Evolutionary conservation across 2,888 invertebrate genomes (phyloP), one percentile per base, ranked within the genome.

Genomic region (Psylliodes chrysocephalus): DNA sequence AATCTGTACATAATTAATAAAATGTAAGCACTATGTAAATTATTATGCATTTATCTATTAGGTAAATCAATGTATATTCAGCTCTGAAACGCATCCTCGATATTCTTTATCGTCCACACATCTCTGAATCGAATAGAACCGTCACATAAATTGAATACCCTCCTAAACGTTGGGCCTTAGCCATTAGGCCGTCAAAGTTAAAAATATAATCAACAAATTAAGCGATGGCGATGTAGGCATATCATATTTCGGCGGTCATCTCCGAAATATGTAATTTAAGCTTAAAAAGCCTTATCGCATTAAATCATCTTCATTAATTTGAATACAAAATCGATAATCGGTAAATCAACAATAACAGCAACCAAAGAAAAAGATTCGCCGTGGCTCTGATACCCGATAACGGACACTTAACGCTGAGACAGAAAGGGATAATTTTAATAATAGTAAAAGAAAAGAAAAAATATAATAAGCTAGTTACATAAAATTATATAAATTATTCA

Each of bases 281-380:
- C 42, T 54, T 54, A 54, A 54, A 54, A 54, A 54, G 49, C 38
- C 47, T 62, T 59, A 60, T 63, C 62, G 33, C 52, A 60, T 53
- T 64, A 60, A 64, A 64, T 67, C 67, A 63, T 56, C 64, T 64
- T 53, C 53, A 38, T 49, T 53, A 47, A 68, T 68, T 68, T 68
- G 51, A 68, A 68, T 68, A 68, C 38, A 63, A 60, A 65, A 63
- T 63, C 68, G 59, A 59, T 64, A 60, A 67, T 57, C 60, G 53
- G 61, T 63, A 64, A 60, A 53, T 60, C 53, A 60, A 53, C 53
- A 46, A n/a, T n/a, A n/a, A 52, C 52, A 17, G 42, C 18, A 42
- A 42, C 17, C 42, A 42, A 42, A 18, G 42, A 42, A 42, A 38
- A 42, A 2, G 42, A 42, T 42, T 10, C 10, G 42, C 3, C 2